phyloP scores from a whole-genome alignment of 2,888 invertebrate species.

The Dioctria linearis region DNA sequence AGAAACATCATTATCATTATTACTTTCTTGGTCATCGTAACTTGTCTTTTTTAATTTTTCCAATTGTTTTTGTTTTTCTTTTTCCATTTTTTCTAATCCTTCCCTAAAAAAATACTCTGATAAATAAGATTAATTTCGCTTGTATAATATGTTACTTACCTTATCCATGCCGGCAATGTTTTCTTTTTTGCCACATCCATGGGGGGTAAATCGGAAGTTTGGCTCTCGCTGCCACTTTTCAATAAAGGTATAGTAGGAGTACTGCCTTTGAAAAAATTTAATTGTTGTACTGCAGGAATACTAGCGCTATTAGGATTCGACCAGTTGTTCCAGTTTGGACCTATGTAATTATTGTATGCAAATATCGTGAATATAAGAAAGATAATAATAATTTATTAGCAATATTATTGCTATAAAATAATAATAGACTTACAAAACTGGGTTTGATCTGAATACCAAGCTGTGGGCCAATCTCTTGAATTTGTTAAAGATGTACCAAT shows the following conservation, averaged over 20 bases:
- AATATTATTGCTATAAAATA: not conserved
- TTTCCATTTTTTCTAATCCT: constrained; percentile 97
- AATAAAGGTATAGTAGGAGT: constrained; percentile 2
- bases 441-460: constrained; percentile 51
- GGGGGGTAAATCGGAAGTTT: constrained; percentile 64
- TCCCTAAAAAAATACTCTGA: constrained; percentile 65
- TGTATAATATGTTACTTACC: constrained; percentile 78
- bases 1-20: not conserved
- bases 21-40: not conserved
- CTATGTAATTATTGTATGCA: constrained; percentile 12
- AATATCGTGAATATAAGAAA: not conserved
- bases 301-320: constrained; percentile 12
- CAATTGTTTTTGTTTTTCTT: constrained; percentile 89
- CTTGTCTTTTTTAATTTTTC: constrained; percentile 76
- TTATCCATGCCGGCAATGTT: constrained; percentile 97
- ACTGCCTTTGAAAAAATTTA: constrained; percentile 27
- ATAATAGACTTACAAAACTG: constrained; percentile 54
- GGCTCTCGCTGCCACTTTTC: not conserved
- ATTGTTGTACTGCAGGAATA: constrained; percentile 16
- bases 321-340: constrained; percentile 57
- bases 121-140: not conserved
- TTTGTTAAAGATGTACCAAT: not conserved
- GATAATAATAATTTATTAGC: not conserved
- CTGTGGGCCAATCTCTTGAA: constrained; percentile 48
- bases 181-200: constrained; percentile 89